Evolutionary conservation across 2,797 vertebrate species (phyloP).

Genomic region (Amazona finschi): DNA sequence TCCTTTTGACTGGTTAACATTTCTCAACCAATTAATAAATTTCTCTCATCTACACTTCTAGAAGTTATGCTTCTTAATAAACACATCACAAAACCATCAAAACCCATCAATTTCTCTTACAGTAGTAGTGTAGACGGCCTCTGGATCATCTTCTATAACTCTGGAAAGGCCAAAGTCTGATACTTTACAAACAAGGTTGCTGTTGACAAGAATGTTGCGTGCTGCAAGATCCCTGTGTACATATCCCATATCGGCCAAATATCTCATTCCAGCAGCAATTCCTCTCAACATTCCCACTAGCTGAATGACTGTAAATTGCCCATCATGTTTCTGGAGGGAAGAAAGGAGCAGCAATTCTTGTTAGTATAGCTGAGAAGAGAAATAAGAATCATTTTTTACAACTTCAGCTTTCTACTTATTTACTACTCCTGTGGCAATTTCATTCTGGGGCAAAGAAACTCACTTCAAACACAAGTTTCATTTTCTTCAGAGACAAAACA

Average conservation of each 20-base stretch:
- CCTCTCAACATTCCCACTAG: slow-evolving; percentile 96
- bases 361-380: slow-evolving; percentile 40
- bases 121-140: slow-evolving; percentile 97
- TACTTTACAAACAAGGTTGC: slow-evolving; percentile 99
- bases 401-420: background rate
- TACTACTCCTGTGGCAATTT: background rate
- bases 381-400: slow-evolving; percentile 19
- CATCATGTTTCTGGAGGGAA: slow-evolving; percentile 90
- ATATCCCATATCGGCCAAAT: slow-evolving; percentile 97
- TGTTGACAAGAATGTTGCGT: slow-evolving; percentile 98
- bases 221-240: slow-evolving; percentile 97
- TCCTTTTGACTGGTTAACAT: background rate
- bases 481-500: background rate
- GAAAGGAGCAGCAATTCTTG: slow-evolving; percentile 46
- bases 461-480: background rate
- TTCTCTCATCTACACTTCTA: background rate
- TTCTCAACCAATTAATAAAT: background rate
- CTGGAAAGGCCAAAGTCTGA: slow-evolving; percentile 98
- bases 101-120: slow-evolving; percentile 77
- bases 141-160: slow-evolving; percentile 97
- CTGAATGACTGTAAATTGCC: slow-evolving; percentile 98
- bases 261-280: slow-evolving; percentile 97
- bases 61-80: background rate
- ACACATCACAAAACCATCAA: background rate
- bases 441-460: background rate